These are phyloP conservation scores for Podarcis lilfordi DNA, from an alignment of 2,797 vertebrate genomes.

Conservation along the genomic window DNA sequence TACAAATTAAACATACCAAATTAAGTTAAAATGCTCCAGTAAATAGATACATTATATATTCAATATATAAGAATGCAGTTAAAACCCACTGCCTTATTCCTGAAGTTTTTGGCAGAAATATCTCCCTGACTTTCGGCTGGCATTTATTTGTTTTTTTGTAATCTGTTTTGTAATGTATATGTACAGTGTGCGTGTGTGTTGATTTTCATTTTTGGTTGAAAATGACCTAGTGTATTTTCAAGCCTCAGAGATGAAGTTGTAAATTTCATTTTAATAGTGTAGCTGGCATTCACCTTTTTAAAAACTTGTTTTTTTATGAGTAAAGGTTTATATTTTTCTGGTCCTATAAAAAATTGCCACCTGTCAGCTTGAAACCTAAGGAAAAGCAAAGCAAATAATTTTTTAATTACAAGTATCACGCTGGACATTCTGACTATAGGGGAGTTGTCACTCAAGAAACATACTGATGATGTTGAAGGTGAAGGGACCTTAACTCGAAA, in stretches of 20 bases:
- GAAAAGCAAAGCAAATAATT: constrained; percentile 70
- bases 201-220: constrained; percentile 66
- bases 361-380: constrained; percentile 68
- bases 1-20: constrained; percentile 44
- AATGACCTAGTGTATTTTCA: constrained; percentile 65
- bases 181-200: constrained; percentile 43
- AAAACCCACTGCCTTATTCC: constrained; percentile 44
- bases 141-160: constrained; percentile 17
- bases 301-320: constrained; percentile 67
- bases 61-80: constrained; percentile 66
- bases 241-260: constrained; percentile 69
- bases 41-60: constrained; percentile 62
- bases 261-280: constrained; percentile 71
- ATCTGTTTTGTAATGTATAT: constrained; percentile 52
- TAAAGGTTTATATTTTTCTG: constrained; percentile 67
- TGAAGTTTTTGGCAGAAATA: constrained; percentile 55
- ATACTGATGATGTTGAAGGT: constrained; percentile 37
- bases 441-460: constrained; percentile 66
- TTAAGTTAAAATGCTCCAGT: constrained; percentile 60
- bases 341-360: constrained; percentile 69
- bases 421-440: constrained; percentile 65
- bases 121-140: constrained; percentile 49
- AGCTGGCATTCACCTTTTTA: constrained; percentile 65
- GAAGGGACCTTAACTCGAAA: constrained; percentile 57
- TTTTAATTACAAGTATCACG: constrained; percentile 61